Evolutionary conservation across 2,888 invertebrate genomes (phyloP), one percentile per base, ranked within the genome.

Genomic region (Argyresthia albistria): DNA sequence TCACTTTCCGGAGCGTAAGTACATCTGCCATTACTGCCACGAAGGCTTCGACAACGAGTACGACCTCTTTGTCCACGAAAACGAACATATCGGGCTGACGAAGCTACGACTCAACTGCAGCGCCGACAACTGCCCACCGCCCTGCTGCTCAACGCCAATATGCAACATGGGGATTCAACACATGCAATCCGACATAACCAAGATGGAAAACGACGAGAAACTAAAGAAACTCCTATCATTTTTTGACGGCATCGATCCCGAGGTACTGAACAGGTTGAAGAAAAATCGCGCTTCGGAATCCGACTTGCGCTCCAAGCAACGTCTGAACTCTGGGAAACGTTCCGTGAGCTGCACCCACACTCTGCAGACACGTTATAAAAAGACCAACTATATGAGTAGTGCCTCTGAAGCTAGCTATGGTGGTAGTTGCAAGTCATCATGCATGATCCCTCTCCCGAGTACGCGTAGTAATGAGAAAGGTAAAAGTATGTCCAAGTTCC

Each of bases 141-240:
- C 6, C 10, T n/a, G 53, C 0, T 62, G 67, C 0, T 54, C 59
- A 0, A 48, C 35, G 8, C 36, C 14, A 8, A 12, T 10, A 25
- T 25, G 8, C 16, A 35, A n/a, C 16, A 25, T 8, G 14, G 4
- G 45, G 16, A 7, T 4, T 10, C 0, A 70, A 75, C 35, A 66
- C 64, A 0, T 73, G n/a, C 25, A 37, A 39, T 25, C n/a, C 25
- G n/a, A 39, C 8, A 10, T 11, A 49, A 8, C 11, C 2, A 39
- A 39, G 35, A 8, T 1, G 12, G 6, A 50, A 11, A 10, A 43
- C 8, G 77, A 82, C 46, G 83, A 80, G 4, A 86, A 86, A 55
- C 51, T 86, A 1, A 84, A 81, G 62, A 83, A 83, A 54, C 77
- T 86, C 0, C 80, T 86, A 0, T 83, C 84, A 0, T 84, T 86